These are phyloP conservation scores for Lucinisca nassula DNA, from an alignment of 2,888 invertebrate genomes.

Conservation along the genomic window DNA sequence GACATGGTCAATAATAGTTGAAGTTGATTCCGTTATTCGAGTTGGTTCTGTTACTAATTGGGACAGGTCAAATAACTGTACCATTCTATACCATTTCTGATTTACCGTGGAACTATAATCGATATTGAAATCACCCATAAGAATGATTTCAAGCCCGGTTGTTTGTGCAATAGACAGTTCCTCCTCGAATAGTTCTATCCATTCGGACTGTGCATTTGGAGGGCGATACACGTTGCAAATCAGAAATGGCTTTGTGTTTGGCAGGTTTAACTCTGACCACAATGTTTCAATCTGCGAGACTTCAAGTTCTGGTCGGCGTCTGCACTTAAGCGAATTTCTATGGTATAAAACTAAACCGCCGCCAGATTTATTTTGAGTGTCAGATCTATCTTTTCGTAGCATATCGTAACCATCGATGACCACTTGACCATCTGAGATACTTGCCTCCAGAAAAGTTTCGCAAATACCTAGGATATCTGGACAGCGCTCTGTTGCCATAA, in stretches of 20 bases:
- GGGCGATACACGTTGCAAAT: conserved; percentile 13
- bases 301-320: background rate
- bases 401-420: background rate
- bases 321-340: background rate
- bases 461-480: background rate
- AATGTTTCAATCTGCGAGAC: conserved; percentile 1
- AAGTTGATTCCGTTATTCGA: background rate
- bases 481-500: background rate
- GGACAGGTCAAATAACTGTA: background rate
- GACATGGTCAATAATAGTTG: conserved; percentile 1
- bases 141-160: background rate
- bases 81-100: background rate
- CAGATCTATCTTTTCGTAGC: background rate
- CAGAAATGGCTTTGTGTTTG: conserved; percentile 13
- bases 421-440: background rate
- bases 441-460: background rate
- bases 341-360: conserved; percentile 15
- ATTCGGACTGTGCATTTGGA: background rate
- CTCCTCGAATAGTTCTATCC: conserved; percentile 27
- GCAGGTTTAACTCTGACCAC: conserved; percentile 12
- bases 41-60: conserved; percentile 14
- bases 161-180: background rate
- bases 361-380: conserved; percentile 2
- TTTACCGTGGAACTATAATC: background rate
- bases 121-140: conserved; percentile 32